Evolutionary conservation across 64 coral and sea anemone species (phyloP), one percentile per base, ranked within the genome.

Genomic region (Cladopsammia gracilis): DNA sequence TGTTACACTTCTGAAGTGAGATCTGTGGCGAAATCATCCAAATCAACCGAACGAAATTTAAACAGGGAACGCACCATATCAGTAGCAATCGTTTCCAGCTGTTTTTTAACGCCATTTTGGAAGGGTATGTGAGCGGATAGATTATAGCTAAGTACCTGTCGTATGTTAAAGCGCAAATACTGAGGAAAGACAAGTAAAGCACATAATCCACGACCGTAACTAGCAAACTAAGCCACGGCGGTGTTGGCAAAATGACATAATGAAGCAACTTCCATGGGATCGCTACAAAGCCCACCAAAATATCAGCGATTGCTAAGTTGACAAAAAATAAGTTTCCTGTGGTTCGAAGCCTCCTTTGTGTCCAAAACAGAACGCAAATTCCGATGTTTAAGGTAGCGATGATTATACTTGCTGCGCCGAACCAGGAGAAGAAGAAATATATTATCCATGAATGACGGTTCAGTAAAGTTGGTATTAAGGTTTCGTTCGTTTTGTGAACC

Each of bases 131-230:
- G 2, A 89, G 62, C 25, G 87, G 87, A 66, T 89, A 15, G 25
- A 89, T 75, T 4, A 89, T 89, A 6, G 87, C 87, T 51, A 44
- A 44, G 14, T 89, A 89, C 46, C 87, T 76, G 15, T 89, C 87
- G 18, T 77, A 89, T 3, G 72, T 89, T 14, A 89, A 65, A 3
- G 71, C 87, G 62, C 87, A 89, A 58, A 89, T 77, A 46, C 87
- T 77, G 4, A 89, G 72, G 7, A 89, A 89, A 14, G 87, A 75
- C 20, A 77, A 14, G 5, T 23, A 64, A n/a, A 89, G n/a, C 0
- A 77, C 44, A 62, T 89, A 89, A 66, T 89, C 87, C 3, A 77
- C 87, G 1, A 50, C 45, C 2, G 75, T 60, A 4, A 48, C 73
- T 18, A 77, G 12, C 18, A 61, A 34, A 62, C 22, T 1, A 44